Evolutionary conservation across 2,797 vertebrate genomes (phyloP).

Genomic region (Parauchenoglanis ngamensis): DNA sequence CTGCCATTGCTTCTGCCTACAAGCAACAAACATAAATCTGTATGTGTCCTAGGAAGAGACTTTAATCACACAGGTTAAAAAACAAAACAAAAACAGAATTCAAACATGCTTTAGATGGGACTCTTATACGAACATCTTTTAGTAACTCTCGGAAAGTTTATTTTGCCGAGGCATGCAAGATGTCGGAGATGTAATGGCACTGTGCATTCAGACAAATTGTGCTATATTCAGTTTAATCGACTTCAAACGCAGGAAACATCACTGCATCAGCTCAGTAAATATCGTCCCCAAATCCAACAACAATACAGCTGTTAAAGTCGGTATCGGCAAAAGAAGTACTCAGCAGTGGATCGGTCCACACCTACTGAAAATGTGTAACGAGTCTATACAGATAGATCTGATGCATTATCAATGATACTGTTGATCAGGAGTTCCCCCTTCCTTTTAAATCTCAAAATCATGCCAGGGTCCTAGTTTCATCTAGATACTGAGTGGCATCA

Average conservation of each 20-base stretch:
- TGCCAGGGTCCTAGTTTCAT: neutral
- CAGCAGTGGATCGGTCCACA: neutral
- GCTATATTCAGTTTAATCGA: neutral
- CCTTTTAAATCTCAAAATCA: no score
- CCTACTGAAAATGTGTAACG: neutral
- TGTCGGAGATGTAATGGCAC: neutral
- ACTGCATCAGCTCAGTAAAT: neutral
- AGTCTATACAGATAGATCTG: neutral
- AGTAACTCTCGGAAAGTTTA: neutral
- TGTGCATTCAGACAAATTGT: neutral
- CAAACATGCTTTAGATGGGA: neutral
- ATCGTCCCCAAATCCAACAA: neutral
- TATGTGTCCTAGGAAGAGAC: neutral
- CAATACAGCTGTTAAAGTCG: neutral
- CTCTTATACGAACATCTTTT: neutral
- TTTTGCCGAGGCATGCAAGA: neutral
- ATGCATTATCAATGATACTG: neutral
- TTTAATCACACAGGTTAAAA: neutral
- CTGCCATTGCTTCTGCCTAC: constrained; percentile 87
- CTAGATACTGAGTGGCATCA: neutral
- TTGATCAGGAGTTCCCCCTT: neutral
- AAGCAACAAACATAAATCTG: neutral
- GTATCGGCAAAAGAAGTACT: neutral
- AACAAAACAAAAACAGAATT: neutral
- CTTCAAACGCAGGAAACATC: neutral